Evolutionary conservation across 1,140 invertebrate species (phyloP).

Genomic region (Sitodiplosis mosellana): DNA sequence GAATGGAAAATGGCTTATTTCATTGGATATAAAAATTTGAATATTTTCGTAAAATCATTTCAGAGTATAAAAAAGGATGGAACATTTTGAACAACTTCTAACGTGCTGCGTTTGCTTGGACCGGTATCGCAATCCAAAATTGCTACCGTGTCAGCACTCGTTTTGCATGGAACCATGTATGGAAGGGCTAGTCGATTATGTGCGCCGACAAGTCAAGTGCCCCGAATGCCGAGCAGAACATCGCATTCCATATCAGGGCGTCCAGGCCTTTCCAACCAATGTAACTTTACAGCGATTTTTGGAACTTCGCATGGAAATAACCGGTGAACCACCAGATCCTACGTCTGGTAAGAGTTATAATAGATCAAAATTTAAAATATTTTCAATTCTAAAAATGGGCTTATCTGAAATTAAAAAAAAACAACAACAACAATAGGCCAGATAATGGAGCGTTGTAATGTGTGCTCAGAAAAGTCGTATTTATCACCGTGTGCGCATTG

Average conservation of each 20-base stretch:
- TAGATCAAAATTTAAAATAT: no score
- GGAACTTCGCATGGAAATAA: slow-evolving; percentile 87
- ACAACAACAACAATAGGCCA: no score
- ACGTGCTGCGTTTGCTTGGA: slow-evolving; percentile 97
- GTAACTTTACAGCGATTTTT: slow-evolving; percentile 89
- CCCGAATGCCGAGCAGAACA: slow-evolving; percentile 97
- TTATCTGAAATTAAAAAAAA: no score
- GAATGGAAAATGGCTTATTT: no score
- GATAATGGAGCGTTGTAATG: slow-evolving; percentile 68
- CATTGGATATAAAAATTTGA: no score
- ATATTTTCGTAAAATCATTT: background rate
- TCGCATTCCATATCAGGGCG: slow-evolving; percentile 88
- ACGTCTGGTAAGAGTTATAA: slow-evolving; percentile 42
- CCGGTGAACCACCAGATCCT: slow-evolving; percentile 74
- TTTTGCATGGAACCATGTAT: slow-evolving; percentile 98
- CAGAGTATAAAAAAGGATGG: slow-evolving; percentile 40
- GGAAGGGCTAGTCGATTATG: slow-evolving; percentile 91
- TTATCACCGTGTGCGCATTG: slow-evolving; percentile 80
- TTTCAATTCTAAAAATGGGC: no score
- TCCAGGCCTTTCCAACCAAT: slow-evolving; percentile 89
- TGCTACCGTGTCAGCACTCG: slow-evolving; percentile 97
- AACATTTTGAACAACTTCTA: slow-evolving; percentile 93
- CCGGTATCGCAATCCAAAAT: slow-evolving; percentile 88
- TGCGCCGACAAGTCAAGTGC: slow-evolving; percentile 89
- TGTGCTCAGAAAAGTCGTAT: slow-evolving; percentile 90